phyloP scores from a whole-genome alignment of 2,797 vertebrate species.

The Sebastes cheni region DNA sequence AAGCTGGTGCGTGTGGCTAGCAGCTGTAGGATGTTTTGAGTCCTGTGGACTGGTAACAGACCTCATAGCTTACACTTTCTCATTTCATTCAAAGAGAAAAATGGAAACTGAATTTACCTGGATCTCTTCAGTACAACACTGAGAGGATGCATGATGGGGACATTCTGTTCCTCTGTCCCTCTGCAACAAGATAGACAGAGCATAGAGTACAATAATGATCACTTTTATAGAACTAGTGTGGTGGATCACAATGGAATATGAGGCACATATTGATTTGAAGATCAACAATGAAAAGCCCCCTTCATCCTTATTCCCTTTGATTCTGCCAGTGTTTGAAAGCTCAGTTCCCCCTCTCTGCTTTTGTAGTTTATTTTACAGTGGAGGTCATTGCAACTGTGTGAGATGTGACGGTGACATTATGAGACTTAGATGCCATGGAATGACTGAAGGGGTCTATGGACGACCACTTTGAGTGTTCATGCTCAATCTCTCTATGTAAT shows the following conservation, averaged over 20 bases:
- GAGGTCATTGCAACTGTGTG: background rate
- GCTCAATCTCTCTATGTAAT: background rate
- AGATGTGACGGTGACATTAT: background rate
- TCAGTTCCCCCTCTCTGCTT: background rate
- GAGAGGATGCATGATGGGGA: background rate
- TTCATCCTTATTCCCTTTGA: constrained; percentile 36
- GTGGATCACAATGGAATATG: constrained; percentile 14
- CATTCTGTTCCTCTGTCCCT: background rate
- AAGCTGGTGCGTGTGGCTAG: background rate
- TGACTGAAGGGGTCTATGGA: background rate
- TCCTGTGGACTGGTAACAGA: background rate
- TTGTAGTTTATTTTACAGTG: background rate
- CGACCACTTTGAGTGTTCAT: background rate
- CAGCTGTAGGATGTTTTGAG: background rate
- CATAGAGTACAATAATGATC: background rate
- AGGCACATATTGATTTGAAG: constrained; percentile 28
- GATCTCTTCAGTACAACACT: background rate
- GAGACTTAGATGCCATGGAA: background rate
- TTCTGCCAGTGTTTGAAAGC: constrained; percentile 10
- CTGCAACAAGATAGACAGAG: background rate
- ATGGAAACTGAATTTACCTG: background rate
- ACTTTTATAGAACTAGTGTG: background rate
- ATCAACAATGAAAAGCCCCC: constrained; percentile 1
- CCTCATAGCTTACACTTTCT: background rate
- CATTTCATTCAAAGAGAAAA: background rate